Percentiles rank a stretch among this genome's conserved stretches.
Conservation (phyloP, 2,113 vertebrate genomes). For the Aspiorhynchus laticeps region DNA sequence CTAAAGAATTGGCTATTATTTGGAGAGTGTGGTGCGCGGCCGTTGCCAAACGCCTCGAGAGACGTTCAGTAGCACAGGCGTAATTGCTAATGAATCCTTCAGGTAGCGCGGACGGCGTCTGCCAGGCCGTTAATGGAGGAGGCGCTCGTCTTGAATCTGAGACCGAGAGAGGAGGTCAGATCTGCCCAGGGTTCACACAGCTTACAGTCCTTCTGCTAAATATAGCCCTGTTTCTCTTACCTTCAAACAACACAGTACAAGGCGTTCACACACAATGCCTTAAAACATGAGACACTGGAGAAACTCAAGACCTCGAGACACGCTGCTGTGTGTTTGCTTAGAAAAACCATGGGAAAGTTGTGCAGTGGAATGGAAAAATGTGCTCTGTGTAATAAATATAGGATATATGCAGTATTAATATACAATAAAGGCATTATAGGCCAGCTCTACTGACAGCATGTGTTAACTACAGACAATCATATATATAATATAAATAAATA, state of each 20-base stretch:
- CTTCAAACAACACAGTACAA: neutral
- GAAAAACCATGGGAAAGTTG: neutral
- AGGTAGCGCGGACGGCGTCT: conserved; percentile 45
- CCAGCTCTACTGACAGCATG: neutral
- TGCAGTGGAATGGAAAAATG: neutral
- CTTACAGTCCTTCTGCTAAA: neutral
- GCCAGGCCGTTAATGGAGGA: conserved; percentile 32
- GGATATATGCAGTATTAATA: neutral
- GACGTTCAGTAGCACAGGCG: conserved; percentile 36
- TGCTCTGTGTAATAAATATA: neutral
- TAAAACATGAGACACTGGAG: no score
- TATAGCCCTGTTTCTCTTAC: neutral
- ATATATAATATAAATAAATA: no score
- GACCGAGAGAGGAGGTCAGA: conserved; percentile 14
- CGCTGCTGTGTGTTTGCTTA: no score
- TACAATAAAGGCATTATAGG: neutral
- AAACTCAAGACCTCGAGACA: no score
- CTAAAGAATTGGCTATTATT: conserved; percentile 6
- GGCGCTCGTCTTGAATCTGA: conserved; percentile 2
- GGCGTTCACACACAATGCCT: no score
- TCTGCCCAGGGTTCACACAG: neutral
- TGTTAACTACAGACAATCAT: neutral
- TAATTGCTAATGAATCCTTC: conserved; percentile 59
- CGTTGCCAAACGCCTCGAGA: conserved; percentile 23
- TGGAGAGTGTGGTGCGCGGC: neutral